Base-by-base conservation (phyloP, 2,888 invertebrate species). In the Lasioglossum zephyrum region DNA sequence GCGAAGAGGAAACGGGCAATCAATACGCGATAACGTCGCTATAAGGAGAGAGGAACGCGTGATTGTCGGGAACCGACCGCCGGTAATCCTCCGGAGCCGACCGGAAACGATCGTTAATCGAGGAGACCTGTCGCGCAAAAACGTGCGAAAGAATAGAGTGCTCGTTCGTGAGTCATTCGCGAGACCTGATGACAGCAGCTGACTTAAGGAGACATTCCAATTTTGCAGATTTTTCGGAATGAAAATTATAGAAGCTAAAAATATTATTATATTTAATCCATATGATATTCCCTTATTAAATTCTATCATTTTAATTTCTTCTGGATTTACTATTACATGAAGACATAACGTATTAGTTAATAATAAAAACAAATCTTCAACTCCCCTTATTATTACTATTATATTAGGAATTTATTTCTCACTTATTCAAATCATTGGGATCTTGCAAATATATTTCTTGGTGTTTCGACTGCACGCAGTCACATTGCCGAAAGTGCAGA, bases 21-120 rank as follows among this genome's bases (percentile, higher is more conserved):
- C 60, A 31, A 77, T 66, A 73, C 44, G 77, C 70, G 26, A 70
- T 41, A 63, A 70, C 60, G 77, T 76, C 66, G 80, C 44, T 74
- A 69, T 69, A 77, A 79, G 70, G 84, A 79, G 53, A 66, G 57
- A 39, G 69, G 69, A 18, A 78, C 70, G 49, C 60, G 77, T 57
- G 82, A 81, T 39, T 72, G 26, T 87, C 82, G 82, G 86, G 87
- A 86, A 86, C 72, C 69, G 22, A 11, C 31, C 22, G 57, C 53
- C 39, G 57, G 77, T 79, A 74, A 77, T 77, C 53, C 36, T 77
- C 39, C 36, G 66, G 36, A 83, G 57, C 47, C 79, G 79, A 84
- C 90, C 91, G 92, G 92, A 92, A 91, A 88, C 82, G 92, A 87
- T 91, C 91, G 91, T 92, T 92, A 92, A 92, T 92, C 92, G 91